Conservation (phyloP, 2,113 vertebrate genomes). For the Odontophorus gujanensis region DNA sequence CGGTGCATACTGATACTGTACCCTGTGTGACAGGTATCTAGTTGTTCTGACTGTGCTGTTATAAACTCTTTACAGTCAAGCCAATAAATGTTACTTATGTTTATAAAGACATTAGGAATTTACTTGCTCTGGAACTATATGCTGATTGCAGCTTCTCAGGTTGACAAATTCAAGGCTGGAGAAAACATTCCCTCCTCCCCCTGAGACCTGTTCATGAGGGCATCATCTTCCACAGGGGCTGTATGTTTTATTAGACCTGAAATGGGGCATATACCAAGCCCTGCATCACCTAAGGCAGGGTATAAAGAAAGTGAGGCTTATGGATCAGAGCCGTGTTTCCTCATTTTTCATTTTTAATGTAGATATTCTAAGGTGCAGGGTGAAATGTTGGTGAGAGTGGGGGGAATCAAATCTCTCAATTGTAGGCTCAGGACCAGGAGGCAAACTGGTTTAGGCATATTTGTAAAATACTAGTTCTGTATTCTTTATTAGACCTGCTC, state of each 20-base stretch:
- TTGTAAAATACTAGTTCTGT: background rate
- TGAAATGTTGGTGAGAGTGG: background rate
- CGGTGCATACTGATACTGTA: background rate
- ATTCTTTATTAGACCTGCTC: background rate
- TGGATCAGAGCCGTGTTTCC: background rate
- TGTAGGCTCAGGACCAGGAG: background rate
- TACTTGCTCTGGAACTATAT: background rate
- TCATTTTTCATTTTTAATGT: background rate
- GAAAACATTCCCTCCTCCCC: background rate
- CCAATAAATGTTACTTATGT: background rate
- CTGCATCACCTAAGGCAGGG: background rate
- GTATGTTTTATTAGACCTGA: background rate
- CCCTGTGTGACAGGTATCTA: background rate
- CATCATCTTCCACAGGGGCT: background rate
- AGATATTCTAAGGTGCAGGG: background rate
- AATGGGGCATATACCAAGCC: accelerated
- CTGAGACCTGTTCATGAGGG: background rate
- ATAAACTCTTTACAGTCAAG: background rate
- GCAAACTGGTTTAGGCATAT: background rate
- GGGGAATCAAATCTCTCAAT: background rate
- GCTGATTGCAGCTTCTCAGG: accelerated
- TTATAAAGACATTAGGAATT: background rate
- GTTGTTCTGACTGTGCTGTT: background rate
- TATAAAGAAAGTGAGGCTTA: background rate
- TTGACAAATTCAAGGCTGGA: background rate